phyloP scores from a whole-genome alignment of 1,140 invertebrate genomes.

The Zaprionus taronus region DNA sequence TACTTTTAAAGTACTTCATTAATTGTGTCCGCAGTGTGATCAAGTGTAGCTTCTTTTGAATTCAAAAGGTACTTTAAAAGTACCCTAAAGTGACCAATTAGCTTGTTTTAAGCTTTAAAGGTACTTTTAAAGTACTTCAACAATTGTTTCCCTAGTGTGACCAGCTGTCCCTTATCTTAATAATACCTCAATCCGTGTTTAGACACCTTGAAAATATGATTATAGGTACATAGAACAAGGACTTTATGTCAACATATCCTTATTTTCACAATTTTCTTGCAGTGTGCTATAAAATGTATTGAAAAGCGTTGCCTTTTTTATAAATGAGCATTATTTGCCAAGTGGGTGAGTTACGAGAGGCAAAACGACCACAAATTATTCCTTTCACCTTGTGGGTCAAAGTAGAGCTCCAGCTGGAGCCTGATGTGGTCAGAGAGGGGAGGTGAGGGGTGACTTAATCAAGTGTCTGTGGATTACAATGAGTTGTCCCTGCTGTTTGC shows the following conservation, averaged over 20 bases:
- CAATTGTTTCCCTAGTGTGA: background rate
- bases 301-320: constrained; percentile 9
- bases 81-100: no score
- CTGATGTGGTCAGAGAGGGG: background rate
- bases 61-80: no score
- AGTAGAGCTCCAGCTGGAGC: background rate
- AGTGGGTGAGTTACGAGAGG: constrained; percentile 1
- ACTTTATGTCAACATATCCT: no score
- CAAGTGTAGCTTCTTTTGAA: no score
- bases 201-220: no score
- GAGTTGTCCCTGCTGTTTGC: constrained; percentile 37
- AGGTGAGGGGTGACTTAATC: background rate
- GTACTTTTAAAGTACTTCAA: no score
- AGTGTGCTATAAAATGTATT: constrained; percentile 2
- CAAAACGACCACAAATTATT: constrained; percentile 9
- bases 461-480: constrained; percentile 21
- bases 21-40: no score
- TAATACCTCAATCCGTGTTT: no score
- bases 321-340: constrained; percentile 5
- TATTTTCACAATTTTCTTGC: background rate
- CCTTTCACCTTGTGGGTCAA: constrained; percentile 2
- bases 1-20: background rate
- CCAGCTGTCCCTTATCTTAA: no score
- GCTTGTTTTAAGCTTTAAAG: no score
- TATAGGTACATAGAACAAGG: no score